phyloP scores from a whole-genome alignment of 1,140 invertebrate genomes.

The Lethrus apterus region DNA sequence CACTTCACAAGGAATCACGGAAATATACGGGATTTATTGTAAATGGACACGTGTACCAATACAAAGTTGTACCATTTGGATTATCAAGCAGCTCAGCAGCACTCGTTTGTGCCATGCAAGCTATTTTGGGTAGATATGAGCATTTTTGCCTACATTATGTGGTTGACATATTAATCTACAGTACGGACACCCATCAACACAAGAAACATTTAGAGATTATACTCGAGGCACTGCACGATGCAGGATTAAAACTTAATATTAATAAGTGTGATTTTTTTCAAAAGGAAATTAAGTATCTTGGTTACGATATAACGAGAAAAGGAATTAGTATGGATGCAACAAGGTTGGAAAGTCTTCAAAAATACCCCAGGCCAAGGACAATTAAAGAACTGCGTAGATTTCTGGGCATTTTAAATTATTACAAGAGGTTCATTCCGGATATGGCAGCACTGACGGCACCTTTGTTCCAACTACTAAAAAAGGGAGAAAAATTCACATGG shows the following conservation, averaged over 20 bases:
- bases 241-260: slow-evolving; percentile 4
- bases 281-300: slow-evolving; percentile 2
- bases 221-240: too few species aligned
- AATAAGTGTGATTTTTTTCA: slow-evolving; percentile 13
- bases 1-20: slow-evolving; percentile 30
- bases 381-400: slow-evolving; percentile 28
- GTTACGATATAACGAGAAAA: slow-evolving; percentile 6
- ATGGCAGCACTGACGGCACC: background rate
- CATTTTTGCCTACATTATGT: background rate
- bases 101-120: slow-evolving; percentile 14
- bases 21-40: slow-evolving; percentile 37
- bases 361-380: slow-evolving; percentile 25
- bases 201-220: slow-evolving; percentile 4
- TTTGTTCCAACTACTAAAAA: background rate
- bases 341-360: slow-evolving; percentile 29
- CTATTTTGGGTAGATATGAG: background rate
- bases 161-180: slow-evolving; percentile 3
- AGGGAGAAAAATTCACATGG: slow-evolving; percentile 7
- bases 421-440: slow-evolving; percentile 30
- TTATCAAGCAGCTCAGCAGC: slow-evolving; percentile 29
- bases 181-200: background rate
- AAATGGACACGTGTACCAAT: slow-evolving; percentile 36
- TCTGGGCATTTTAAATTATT: slow-evolving; percentile 37
- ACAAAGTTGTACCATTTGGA: slow-evolving; percentile 37
- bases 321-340: background rate